These are phyloP conservation scores for Coelopa pilipes DNA, from an alignment of 2,888 invertebrate species.

Conservation along the genomic window DNA sequence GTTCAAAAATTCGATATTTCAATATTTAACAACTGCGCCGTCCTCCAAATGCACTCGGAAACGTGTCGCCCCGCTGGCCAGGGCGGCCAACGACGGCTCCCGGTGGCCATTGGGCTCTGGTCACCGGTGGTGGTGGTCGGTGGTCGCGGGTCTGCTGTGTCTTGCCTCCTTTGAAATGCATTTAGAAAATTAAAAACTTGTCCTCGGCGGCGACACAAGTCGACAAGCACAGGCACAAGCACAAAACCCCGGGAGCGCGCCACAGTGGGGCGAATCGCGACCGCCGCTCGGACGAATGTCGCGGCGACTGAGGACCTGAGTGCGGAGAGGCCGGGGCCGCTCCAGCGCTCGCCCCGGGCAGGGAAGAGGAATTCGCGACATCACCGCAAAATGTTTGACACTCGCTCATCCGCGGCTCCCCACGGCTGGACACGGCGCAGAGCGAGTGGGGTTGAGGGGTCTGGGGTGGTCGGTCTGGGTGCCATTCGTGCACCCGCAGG, in stretches of 20 bases:
- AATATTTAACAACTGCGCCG: no score
- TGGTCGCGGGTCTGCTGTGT: not conserved
- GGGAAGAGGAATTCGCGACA: not conserved
- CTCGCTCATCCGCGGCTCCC: not conserved
- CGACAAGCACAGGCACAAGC: not conserved
- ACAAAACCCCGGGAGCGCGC: not conserved
- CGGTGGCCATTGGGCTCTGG: no score
- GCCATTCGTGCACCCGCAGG: no score
- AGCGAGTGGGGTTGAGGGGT: not conserved
- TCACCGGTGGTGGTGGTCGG: not conserved
- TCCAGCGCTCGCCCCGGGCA: no score
- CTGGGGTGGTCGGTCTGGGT: no score
- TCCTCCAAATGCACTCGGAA: no score
- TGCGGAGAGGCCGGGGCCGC: not conserved
- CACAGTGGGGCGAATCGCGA: no score
- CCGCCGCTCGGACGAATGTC: no score
- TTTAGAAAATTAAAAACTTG: conserved; percentile 49
- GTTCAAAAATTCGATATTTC: no score
- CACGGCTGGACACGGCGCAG: not conserved
- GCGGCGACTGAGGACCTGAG: not conserved
- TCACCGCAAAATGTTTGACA: not conserved
- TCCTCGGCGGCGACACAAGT: not conserved
- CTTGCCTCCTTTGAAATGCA: conserved; percentile 40
- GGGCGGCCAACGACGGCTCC: no score
- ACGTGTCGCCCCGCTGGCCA: no score